phyloP scores from a whole-genome alignment of 2,888 invertebrate species.

The Calliopum simillimum region DNA sequence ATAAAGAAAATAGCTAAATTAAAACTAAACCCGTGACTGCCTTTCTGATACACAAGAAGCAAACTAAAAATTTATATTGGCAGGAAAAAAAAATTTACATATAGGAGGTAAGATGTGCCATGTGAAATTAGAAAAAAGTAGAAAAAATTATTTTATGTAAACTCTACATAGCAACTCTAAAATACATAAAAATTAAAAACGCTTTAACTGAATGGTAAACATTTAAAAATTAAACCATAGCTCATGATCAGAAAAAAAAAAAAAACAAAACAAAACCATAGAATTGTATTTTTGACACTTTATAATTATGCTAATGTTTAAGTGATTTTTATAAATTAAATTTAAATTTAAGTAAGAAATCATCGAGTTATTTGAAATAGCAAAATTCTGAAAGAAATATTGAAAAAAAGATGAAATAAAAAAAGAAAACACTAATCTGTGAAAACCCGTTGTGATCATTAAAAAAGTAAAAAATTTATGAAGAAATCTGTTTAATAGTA shows the following conservation, averaged over 20 bases:
- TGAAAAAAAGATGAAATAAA: not conserved
- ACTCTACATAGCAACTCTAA: not conserved
- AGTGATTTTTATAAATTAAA: conserved; percentile 3
- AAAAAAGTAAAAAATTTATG: conserved; percentile 50
- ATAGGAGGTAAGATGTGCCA: conserved; percentile 48
- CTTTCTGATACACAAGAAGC: conserved; percentile 37
- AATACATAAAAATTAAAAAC: conserved; percentile 23
- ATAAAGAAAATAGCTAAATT: conserved; percentile 30
- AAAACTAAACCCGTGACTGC: conserved; percentile 38
- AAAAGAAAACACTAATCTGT: conserved; percentile 55
- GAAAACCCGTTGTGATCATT: conserved; percentile 61
- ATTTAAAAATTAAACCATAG: not conserved
- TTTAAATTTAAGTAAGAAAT: not conserved
- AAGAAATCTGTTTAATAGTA: conserved; percentile 53
- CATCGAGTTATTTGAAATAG: conserved; percentile 4
- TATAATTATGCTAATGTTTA: not conserved
- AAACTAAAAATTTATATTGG: conserved; percentile 32
- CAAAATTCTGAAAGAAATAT: conserved; percentile 9
- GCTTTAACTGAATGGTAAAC: conserved; percentile 6
- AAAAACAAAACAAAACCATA: not conserved
- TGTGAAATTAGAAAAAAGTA: conserved; percentile 40
- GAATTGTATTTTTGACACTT: conserved; percentile 7
- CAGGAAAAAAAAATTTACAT: conserved; percentile 36
- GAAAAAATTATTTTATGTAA: conserved; percentile 7
- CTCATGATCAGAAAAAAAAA: not conserved